Percentiles rank a stretch among this genome's conserved stretches.
These are phyloP conservation scores for Drosophila carrolli DNA, from an alignment of 1,140 invertebrate genomes.

Conservation along the genomic window DNA sequence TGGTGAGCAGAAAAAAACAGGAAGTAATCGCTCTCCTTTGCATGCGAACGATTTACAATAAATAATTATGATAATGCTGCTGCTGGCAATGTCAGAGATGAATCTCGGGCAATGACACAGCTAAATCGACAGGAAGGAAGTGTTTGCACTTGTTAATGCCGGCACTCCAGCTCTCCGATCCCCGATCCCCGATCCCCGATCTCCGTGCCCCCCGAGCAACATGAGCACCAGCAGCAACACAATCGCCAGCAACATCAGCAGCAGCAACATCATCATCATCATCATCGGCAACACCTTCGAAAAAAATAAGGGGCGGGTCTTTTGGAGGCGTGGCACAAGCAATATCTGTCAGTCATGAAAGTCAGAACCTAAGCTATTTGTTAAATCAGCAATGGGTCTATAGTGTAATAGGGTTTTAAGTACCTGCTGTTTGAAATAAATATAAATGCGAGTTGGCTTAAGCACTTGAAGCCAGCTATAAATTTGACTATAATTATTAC, in stretches of 20 bases:
- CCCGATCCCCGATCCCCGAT: background rate
- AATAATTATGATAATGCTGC: conserved; percentile 67
- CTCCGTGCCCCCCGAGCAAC: background rate
- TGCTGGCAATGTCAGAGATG: conserved; percentile 26
- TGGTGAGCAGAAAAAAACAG: conserved; percentile 23
- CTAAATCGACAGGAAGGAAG: conserved; percentile 43
- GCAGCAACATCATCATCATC: background rate
- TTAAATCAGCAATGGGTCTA: background rate
- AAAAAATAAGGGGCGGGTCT: background rate
- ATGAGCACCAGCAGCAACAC: background rate
- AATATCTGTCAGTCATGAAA: conserved; percentile 12
- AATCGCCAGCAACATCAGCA: background rate
- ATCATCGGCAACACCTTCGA: background rate
- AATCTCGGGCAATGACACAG: conserved; percentile 36
- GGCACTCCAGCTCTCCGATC: background rate
- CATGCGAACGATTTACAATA: conserved; percentile 61
- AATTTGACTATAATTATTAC: no score
- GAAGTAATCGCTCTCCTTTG: conserved; percentile 60
- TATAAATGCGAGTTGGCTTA: background rate
- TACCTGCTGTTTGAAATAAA: background rate
- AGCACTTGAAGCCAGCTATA: background rate
- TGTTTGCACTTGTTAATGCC: conserved; percentile 47
- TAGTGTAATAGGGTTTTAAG: background rate
- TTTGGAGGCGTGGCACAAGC: conserved; percentile 1
- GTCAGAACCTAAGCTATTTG: background rate